Evolutionary conservation across 92 coral and sea anemone species (phyloP).

Genomic region (Pocillopora grandis): DNA sequence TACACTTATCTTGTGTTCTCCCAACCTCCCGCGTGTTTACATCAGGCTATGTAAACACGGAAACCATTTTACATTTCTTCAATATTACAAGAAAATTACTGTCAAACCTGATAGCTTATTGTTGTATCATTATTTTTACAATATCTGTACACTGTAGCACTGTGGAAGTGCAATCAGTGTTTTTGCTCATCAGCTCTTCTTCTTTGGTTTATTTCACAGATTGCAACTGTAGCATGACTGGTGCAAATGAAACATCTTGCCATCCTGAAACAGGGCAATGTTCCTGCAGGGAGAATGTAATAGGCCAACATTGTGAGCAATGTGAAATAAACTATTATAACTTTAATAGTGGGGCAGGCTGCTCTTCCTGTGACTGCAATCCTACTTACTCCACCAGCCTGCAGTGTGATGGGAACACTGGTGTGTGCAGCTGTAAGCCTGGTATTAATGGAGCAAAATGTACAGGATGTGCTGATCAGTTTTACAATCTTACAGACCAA

Average conservation of each 20-base stretch:
- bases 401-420: constrained; percentile 69
- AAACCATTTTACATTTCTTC: too few relatives aligned
- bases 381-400: constrained; percentile 63
- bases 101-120: too few relatives aligned
- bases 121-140: too few relatives aligned
- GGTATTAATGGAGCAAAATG: constrained; percentile 82
- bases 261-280: constrained; percentile 83
- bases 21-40: too few relatives aligned
- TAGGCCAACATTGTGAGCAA: constrained; percentile 64
- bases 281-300: constrained; percentile 70
- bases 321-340: constrained; percentile 70
- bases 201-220: constrained; percentile 40
- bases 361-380: constrained; percentile 81
- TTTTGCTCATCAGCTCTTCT: background rate
- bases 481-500: constrained; percentile 68
- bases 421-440: constrained; percentile 73
- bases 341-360: constrained; percentile 82
- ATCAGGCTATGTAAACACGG: too few relatives aligned
- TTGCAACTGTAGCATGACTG: constrained; percentile 73
- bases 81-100: too few relatives aligned
- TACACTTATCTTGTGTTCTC: too few relatives aligned
- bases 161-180: background rate
- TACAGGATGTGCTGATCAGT: constrained; percentile 67
- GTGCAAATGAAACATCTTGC: constrained; percentile 77
- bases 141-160: too few relatives aligned